Conservation (phyloP, 2,888 invertebrate species). For the Ashinkailepas kermadecensis region DNA sequence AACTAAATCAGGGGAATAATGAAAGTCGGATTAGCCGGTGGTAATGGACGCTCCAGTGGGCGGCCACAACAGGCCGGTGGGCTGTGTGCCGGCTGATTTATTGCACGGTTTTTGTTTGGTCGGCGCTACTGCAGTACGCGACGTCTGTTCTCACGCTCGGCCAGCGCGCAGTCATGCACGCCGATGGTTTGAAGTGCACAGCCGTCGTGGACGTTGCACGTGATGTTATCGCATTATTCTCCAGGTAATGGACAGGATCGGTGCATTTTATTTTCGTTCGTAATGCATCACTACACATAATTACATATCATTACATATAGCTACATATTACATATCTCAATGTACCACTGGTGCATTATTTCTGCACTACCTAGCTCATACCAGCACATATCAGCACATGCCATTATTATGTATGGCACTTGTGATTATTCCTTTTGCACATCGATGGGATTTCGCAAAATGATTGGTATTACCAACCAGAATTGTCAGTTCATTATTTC, state of each 20-base stretch:
- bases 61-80: neutral
- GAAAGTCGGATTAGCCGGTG: neutral
- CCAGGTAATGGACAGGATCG: neutral
- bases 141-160: neutral
- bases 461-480: too few relatives aligned
- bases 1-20: slow-evolving; percentile 7
- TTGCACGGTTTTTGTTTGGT: neutral
- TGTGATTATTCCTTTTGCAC: too few relatives aligned
- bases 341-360: too few relatives aligned
- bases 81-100: neutral
- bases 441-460: too few relatives aligned
- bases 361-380: too few relatives aligned
- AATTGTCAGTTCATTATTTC: too few relatives aligned
- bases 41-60: neutral
- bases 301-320: neutral
- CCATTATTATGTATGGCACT: too few relatives aligned
- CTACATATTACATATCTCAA: neutral
- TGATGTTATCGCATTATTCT: neutral
- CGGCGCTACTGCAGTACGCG: neutral
- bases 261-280: too few relatives aligned
- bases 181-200: neutral
- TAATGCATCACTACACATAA: neutral
- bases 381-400: too few relatives aligned
- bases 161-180: neutral
- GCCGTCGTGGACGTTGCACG: neutral